Evolutionary conservation across 92 coral and sea anemone species (phyloP), one percentile per base, ranked within the genome.

Genomic region (Meandrina meandrites): DNA sequence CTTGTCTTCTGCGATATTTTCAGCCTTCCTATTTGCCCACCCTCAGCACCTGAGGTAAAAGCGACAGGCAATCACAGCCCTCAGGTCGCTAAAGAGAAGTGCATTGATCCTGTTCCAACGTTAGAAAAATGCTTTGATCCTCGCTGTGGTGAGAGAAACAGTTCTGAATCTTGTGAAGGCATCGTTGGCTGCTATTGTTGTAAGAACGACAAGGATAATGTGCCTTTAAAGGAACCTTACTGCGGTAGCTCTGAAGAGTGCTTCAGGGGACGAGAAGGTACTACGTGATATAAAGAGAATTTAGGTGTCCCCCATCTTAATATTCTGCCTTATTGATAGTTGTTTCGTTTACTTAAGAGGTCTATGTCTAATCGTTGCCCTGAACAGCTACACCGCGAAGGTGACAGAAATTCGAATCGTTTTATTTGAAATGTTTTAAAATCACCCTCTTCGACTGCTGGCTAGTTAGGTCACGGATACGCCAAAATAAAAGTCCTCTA

Each of bases 181-280:
- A 84, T 92, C 10, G 91, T 83, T 24, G 86, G 93, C 6, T 92
- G 92, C 57, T 86, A 86, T 67, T 92, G 95, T 93, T 92, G 95
- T 70, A 60, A 82, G 50, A 83, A 76, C 50, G 83, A 92, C 68
- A 91, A 92, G 57, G 40, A 66, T 13, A 81, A 83, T 53, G 81
- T 73, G 6, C 92, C 86, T 16, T 78, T 92, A 48, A 67, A 81
- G 54, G 31, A 82, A 76, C 84, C 86, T 22, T 89, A 84, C 76
- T 92, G 94, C 31, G 87, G 88, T 5, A 86, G 76, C 45, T 69
- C 84, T 14, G 88, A 79, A 32, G 76, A 83, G 22, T 92, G 94
- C 80, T 92, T 89, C 60, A 91, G 94, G 8, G 94, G 94, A 56
- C 78, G 80, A 66, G 77, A 80, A 79, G 94, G 94, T 91, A 78